phyloP scores from a whole-genome alignment of 2,797 vertebrate genomes.

The Schizothorax lantsangensis region DNA sequence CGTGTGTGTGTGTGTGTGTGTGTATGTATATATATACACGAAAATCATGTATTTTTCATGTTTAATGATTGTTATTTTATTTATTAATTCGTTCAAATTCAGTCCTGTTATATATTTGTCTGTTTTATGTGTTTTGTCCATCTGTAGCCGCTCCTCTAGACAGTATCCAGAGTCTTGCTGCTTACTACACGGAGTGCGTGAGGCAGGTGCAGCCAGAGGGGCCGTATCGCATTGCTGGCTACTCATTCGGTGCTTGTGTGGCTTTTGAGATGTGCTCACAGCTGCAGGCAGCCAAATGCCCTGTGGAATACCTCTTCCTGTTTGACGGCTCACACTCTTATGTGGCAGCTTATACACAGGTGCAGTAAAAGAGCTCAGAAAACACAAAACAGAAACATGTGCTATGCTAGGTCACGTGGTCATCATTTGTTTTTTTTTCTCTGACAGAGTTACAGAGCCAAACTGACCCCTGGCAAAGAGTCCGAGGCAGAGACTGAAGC shows the following conservation, averaged over 20 bases:
- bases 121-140: constrained; percentile 1
- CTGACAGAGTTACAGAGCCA: constrained; percentile 89
- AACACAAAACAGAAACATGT: not conserved
- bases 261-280: constrained; percentile 98
- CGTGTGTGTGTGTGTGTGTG: no score
- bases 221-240: constrained; percentile 92
- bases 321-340: constrained; percentile 95
- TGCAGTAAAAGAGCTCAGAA: constrained; percentile 62
- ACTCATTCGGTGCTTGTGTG: constrained; percentile 97
- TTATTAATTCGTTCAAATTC: not conserved
- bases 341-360: constrained; percentile 94
- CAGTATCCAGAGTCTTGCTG: constrained; percentile 90
- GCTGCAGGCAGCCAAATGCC: constrained; percentile 82
- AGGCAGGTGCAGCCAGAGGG: constrained; percentile 89
- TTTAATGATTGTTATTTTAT: not conserved
- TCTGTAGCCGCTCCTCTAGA: constrained; percentile 89
- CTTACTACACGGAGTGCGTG: constrained; percentile 89
- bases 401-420: constrained; percentile 73
- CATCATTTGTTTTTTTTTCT: not conserved
- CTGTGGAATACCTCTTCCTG: constrained; percentile 88
- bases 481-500: constrained; percentile 91
- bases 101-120: not conserved
- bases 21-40: no score
- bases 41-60: no score
- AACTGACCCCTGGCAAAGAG: constrained; percentile 88